phyloP scores from a whole-genome alignment of 2,888 invertebrate genomes.

The Drosophila prostipennis region DNA sequence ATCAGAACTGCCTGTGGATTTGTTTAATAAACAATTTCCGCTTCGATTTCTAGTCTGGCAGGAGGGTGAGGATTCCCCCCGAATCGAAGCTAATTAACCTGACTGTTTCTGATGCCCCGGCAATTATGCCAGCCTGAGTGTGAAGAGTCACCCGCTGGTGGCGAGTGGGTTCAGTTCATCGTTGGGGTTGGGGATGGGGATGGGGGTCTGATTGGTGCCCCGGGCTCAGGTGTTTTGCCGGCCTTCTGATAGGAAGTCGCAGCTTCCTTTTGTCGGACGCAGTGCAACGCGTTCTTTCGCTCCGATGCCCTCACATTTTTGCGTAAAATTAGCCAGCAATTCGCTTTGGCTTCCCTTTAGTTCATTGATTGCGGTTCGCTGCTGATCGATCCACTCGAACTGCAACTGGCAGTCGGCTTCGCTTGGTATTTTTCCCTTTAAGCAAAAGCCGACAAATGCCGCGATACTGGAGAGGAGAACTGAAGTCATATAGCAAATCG shows the following conservation, averaged over 20 bases:
- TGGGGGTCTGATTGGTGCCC: slow-evolving; percentile 43
- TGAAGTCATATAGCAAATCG: slow-evolving; percentile 26
- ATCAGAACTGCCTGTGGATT: slow-evolving; percentile 50
- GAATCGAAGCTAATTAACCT: slow-evolving; percentile 53
- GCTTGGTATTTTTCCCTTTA: slow-evolving; percentile 53
- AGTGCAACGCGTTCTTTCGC: slow-evolving; percentile 31
- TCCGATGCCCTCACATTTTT: slow-evolving; percentile 52
- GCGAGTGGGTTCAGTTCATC: slow-evolving; percentile 7
- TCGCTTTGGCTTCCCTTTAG: slow-evolving; percentile 56
- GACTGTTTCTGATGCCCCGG: slow-evolving; percentile 18
- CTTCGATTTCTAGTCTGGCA: slow-evolving; percentile 54
- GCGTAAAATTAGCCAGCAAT: slow-evolving; percentile 66
- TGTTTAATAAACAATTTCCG: slow-evolving; percentile 79
- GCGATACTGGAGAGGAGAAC: slow-evolving; percentile 13
- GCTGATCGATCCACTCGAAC: slow-evolving; percentile 43
- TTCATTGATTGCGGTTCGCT: slow-evolving; percentile 59
- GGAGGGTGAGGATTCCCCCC: slow-evolving; percentile 40
- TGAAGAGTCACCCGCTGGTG: slow-evolving; percentile 56
- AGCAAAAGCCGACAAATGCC: slow-evolving; percentile 62
- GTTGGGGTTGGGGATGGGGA: background rate
- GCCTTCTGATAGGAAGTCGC: slow-evolving; percentile 58
- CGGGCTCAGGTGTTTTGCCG: slow-evolving; percentile 45
- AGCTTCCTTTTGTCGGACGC: slow-evolving; percentile 61
- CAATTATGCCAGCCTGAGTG: slow-evolving; percentile 64
- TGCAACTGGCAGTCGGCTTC: slow-evolving; percentile 34